Evolutionary conservation across 2,113 vertebrate species (phyloP), one percentile per base, ranked within the genome.

Genomic region (Picathartes gymnocephalus): DNA sequence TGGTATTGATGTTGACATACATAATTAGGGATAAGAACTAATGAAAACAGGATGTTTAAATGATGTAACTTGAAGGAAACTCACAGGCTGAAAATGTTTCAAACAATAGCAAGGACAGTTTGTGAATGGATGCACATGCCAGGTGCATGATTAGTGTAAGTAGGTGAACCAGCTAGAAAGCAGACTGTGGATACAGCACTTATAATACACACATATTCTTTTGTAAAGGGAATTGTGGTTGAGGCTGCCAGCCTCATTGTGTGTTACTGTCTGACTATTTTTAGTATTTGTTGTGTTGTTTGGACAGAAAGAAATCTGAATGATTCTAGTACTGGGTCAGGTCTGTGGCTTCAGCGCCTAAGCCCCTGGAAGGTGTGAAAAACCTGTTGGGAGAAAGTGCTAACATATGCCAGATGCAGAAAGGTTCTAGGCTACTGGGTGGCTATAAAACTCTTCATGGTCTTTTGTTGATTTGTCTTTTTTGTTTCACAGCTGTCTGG

Each of bases 1-100:
- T 73, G 35, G 64, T 78, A 66, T 31, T 66, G 58, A 82, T 93
- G 93, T 73, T 94, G 92, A 95, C 74, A 86, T 70, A 84, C 39
- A 22, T 65, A 89, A 95, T 94, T 91, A 95, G 37, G 61, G 70
- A 40, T 30, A 39, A 85, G 65, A 81, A 72, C 65, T 74, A 81
- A 64, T 40, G n/a, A 93, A 91, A 91, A 71, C 95, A 96, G 92
- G 92, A 95, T 94, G 90, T 81, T 92, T 89, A 84, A 89, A 62
- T 76, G 81, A 44, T 79, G 69, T 79, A 91, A 90, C 48, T 24
- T 86, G 47, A 85, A 74, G 69, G 87, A 87, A 92, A 68, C 78
- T 85, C 81, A n/a, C 40, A 60, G 81, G n/a, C 33, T 56, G 80
- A 68, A 91, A 54, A 45, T 37, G 58, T 45, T 93, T 81, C 24